Base-by-base conservation (phyloP, 2,113 vertebrate species). In the Catharus minimus region DNA sequence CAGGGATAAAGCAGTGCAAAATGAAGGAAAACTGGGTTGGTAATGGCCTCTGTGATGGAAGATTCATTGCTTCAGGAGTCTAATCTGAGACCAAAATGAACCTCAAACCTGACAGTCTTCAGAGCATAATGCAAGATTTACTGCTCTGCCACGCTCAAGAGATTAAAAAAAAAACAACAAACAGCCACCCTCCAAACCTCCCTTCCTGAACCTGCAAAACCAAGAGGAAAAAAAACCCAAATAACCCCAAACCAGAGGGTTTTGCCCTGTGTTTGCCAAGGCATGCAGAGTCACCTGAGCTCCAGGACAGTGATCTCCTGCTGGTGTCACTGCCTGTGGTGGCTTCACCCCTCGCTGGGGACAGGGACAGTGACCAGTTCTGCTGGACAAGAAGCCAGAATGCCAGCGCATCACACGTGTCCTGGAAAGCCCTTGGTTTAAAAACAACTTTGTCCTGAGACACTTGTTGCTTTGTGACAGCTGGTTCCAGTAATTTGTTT, bases 401-500 rank as follows among this genome's bases (percentile, higher is more conserved):
- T 4, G 8, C 6, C 8, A 11, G 33, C 1, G 7, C 61, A 49
- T 15, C 13, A 7, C 46, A 5, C 2, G 0, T 4, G 7, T 28
- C 26, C 46, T 53, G 46, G 74, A 44, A 61, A 75, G 52, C 36
- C 44, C 46, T 6, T 2, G 60, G 18, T 71, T 82, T 66, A 2
- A 7, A 65, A 64, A 61, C 41, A 32, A 3, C 55, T 72, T 89
- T 82, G 88, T 89, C 95, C 97, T 88, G 75, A 36, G 87, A 75
- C 96, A 85, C 96, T 96, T 96, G 96, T 97, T 96, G 97, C 96
- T 88, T 91, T 73, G 90, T 96, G 97, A 96, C 98, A 97, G 97
- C 97, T 97, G 97, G 91, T 90, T 96, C 94, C 90, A 79, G 96
- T 97, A 94, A 97, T 97, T 98, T 97, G 96, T 96, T 97, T 98